Percentiles rank a stretch among this genome's conserved stretches.
phyloP scores from a whole-genome alignment of 2,888 invertebrate species.

The Colletes collaris region DNA sequence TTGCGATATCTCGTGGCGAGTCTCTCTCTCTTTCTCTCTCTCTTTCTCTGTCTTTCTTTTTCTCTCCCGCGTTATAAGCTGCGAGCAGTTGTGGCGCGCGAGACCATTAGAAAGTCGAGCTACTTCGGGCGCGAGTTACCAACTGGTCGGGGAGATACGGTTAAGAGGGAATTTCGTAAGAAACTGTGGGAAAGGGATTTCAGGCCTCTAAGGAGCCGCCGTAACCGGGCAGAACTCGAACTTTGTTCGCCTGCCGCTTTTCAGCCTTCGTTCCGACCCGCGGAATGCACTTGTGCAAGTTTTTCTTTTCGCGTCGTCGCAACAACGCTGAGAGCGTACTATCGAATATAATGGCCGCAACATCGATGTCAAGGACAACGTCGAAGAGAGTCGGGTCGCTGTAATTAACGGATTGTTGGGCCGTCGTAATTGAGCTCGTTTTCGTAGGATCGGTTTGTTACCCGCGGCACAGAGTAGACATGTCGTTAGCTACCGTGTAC shows the following conservation, averaged over 20 bases:
- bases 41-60: no score
- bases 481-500: no score
- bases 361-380: slow-evolving; percentile 47
- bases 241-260: background rate
- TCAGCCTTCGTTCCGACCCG: slow-evolving; percentile 17
- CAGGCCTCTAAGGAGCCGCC: slow-evolving; percentile 20
- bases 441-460: no score
- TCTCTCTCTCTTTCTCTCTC: no score
- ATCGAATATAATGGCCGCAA: slow-evolving; percentile 43
- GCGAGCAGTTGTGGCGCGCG: background rate
- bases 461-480: no score
- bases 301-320: slow-evolving; percentile 3
- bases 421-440: slow-evolving; percentile 19
- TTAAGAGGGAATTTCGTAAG: slow-evolving; percentile 35
- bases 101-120: slow-evolving; percentile 63
- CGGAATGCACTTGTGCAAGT: slow-evolving; percentile 32
- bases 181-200: slow-evolving; percentile 45
- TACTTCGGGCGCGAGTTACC: slow-evolving; percentile 13
- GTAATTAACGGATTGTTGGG: slow-evolving; percentile 36
- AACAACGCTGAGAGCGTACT: background rate
- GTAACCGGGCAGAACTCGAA: slow-evolving; percentile 13
- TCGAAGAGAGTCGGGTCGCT: slow-evolving; percentile 10
- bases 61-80: no score
- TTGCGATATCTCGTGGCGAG: no score
- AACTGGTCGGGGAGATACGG: slow-evolving; percentile 31